A percentile compares a stretch with the other conserved stretches of the same genome.
phyloP scores from a whole-genome alignment of 2,113 vertebrate genomes.

The Rattus rattus region DNA sequence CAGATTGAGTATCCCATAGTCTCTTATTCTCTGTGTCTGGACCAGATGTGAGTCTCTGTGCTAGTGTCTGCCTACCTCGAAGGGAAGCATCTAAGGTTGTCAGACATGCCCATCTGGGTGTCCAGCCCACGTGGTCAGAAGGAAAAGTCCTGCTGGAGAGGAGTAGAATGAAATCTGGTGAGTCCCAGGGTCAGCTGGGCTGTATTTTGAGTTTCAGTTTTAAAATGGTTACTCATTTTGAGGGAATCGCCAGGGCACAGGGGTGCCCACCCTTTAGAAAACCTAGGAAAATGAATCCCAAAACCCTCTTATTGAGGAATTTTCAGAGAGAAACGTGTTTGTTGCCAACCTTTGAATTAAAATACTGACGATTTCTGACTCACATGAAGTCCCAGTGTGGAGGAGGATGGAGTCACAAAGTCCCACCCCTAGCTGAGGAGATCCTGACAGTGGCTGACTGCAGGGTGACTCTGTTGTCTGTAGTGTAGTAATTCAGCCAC shows the following conservation, averaged over 20 bases:
- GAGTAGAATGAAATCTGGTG: neutral
- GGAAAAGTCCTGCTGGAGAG: neutral
- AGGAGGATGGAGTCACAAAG: too few relatives aligned
- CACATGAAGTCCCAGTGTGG: neutral
- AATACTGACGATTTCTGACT: neutral
- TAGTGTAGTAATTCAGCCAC: neutral
- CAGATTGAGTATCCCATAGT: neutral
- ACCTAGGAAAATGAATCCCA: constrained; percentile 16
- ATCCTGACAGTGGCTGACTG: too few relatives aligned
- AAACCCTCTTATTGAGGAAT: neutral
- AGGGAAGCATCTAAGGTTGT: neutral
- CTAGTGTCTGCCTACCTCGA: neutral
- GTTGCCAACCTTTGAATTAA: constrained; percentile 29
- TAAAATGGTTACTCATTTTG: neutral
- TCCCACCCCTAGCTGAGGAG: neutral
- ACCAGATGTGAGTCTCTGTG: neutral
- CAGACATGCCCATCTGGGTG: neutral
- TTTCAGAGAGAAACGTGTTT: neutral
- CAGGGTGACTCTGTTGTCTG: neutral
- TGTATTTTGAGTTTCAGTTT: constrained; percentile 37
- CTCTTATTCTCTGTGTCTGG: neutral
- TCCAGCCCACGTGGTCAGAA: neutral
- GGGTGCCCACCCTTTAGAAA: neutral
- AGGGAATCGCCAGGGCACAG: neutral
- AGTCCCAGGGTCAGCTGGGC: neutral